Evolutionary conservation across 2,113 vertebrate genomes (phyloP).

Genomic region (Phocoena phocoena): DNA sequence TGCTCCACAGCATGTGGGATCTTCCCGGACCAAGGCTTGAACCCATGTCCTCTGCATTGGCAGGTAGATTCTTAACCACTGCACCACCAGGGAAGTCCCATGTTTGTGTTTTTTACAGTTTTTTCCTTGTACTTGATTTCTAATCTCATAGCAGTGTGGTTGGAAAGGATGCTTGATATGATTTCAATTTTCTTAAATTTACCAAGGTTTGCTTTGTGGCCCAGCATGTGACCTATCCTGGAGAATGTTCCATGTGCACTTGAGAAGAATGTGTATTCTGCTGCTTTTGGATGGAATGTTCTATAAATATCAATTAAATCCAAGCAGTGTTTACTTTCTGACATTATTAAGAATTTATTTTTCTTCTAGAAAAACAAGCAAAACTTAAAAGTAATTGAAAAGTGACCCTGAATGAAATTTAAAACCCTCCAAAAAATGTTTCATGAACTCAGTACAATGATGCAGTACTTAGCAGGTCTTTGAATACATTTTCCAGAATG

Average conservation of each 20-base stretch:
- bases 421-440: constrained; percentile 38
- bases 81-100: too few relatives aligned
- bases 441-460: not conserved
- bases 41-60: too few relatives aligned
- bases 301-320: not conserved
- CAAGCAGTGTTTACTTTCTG: not conserved
- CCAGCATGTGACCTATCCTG: not conserved
- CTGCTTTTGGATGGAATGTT: not conserved
- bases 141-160: not conserved
- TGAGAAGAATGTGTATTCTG: not conserved
- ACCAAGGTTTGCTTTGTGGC: not conserved
- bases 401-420: not conserved
- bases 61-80: too few relatives aligned
- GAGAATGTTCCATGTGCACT: not conserved
- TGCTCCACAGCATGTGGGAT: too few relatives aligned
- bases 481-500: not conserved
- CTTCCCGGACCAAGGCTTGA: too few relatives aligned
- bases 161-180: not conserved
- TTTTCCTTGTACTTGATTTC: not conserved
- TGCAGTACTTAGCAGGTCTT: not conserved
- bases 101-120: not conserved
- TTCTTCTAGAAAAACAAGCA: constrained; percentile 6
- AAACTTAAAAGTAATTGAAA: not conserved
- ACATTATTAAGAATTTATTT: constrained; percentile 22
- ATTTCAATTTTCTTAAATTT: not conserved